phyloP scores from a whole-genome alignment of 2,888 invertebrate species.

The Heliconius ethilla region DNA sequence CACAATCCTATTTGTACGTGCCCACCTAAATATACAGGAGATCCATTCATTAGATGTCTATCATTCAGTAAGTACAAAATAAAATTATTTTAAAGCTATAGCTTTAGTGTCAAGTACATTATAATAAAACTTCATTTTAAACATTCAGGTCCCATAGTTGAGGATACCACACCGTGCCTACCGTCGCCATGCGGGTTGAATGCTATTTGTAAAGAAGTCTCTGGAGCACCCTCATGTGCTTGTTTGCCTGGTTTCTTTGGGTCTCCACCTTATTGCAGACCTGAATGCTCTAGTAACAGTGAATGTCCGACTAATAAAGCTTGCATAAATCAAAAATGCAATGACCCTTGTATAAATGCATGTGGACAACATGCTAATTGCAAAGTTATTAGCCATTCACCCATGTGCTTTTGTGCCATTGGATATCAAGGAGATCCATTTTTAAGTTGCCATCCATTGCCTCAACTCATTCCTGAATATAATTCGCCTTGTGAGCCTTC shows the following conservation, averaged over 20 bases:
- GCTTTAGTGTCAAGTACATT: not conserved
- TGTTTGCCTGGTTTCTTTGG: slow-evolving; percentile 86
- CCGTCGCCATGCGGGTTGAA: slow-evolving; percentile 87
- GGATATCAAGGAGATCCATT: slow-evolving; percentile 88
- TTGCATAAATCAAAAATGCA: slow-evolving; percentile 85
- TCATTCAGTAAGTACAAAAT: slow-evolving; percentile 65
- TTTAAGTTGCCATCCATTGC: slow-evolving; percentile 77
- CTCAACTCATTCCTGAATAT: slow-evolving; percentile 68
- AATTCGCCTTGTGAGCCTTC: slow-evolving; percentile 83
- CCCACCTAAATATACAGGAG: slow-evolving; percentile 84
- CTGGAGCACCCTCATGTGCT: slow-evolving; percentile 84
- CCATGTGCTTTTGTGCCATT: slow-evolving; percentile 86
- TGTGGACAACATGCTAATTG: slow-evolving; percentile 88
- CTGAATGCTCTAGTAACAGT: slow-evolving; percentile 87
- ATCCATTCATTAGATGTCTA: slow-evolving; percentile 88
- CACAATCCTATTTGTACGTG: slow-evolving; percentile 90
- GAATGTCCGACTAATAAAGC: slow-evolving; percentile 85
- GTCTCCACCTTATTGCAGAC: slow-evolving; percentile 88
- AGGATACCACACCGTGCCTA: slow-evolving; percentile 83
- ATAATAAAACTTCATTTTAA: slow-evolving; percentile 5
- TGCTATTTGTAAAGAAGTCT: slow-evolving; percentile 82
- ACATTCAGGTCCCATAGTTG: slow-evolving; percentile 73
- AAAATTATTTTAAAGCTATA: not conserved
- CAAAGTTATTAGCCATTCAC: slow-evolving; percentile 87
- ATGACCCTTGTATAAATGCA: slow-evolving; percentile 85